Evolutionary conservation across 2,113 vertebrate species (phyloP).

Genomic region (Rhynchopsitta pachyrhyncha): DNA sequence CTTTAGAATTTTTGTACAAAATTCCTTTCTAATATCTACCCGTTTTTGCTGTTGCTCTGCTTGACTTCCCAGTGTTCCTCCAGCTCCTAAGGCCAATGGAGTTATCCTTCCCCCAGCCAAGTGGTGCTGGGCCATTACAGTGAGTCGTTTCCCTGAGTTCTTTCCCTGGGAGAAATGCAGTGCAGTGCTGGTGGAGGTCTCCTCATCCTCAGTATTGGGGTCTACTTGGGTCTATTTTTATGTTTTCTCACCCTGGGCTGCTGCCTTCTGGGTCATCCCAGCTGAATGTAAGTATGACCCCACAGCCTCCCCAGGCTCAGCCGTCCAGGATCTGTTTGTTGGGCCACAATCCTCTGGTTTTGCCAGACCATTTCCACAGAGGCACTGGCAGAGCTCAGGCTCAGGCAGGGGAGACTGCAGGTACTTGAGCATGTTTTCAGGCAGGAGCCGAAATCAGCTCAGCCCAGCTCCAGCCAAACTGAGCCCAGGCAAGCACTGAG

Average conservation of each 20-base stretch:
- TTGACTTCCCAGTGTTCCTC: background rate
- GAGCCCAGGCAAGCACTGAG: background rate
- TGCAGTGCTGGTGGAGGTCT: background rate
- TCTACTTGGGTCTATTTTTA: background rate
- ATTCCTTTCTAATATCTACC: fast-evolving
- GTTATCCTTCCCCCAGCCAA: background rate
- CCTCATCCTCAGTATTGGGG: no score
- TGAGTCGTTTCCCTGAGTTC: fast-evolving
- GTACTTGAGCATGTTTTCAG: fast-evolving
- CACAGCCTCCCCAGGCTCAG: background rate
- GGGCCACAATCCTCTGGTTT: fast-evolving
- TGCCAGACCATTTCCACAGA: background rate
- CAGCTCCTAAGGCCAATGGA: background rate
- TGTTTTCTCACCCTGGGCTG: background rate
- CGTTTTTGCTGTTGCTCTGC: background rate
- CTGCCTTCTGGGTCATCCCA: background rate
- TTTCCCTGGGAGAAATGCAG: background rate
- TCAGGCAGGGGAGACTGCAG: background rate
- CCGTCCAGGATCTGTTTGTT: background rate
- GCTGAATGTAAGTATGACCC: fast-evolving
- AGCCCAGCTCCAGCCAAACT: fast-evolving
- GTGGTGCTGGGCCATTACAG: background rate
- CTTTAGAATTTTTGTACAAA: background rate
- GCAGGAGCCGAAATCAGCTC: background rate
- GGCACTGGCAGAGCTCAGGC: background rate